Base-by-base conservation (phyloP, 2,888 invertebrate species). In the Athetis lepigone region DNA sequence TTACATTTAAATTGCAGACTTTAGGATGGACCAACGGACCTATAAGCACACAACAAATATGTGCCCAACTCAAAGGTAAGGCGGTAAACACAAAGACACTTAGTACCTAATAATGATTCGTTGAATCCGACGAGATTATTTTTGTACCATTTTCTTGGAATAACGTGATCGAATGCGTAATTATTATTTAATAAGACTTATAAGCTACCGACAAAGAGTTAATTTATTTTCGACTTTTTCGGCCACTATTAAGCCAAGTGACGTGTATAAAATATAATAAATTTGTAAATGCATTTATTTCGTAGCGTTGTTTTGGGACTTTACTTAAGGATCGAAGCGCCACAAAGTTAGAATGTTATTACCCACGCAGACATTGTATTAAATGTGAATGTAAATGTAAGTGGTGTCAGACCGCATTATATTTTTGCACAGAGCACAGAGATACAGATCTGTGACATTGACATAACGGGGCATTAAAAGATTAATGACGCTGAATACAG, bases 391-490 rank as follows among this genome's bases (percentile, higher is more conserved):
- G 66, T 70, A 69, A 70, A 70, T 47, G 66, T 70, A 69, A 65
- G 67, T 62, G 51, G 69, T 70, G 69, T 59, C 55, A 63, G 51
- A 51, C 52, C 63, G 50, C 56, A 72, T 69, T 69, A 74, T 49
- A 77, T 77, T 80, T 83, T 80, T 77, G 73, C 75, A 76, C 43
- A 70, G 75, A 70, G 75, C 70, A 68, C 70, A 62, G 60, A 76
- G 79, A 80, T 83, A 80, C 68, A 74, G 70, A 84, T 85, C 81
- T 75, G 71, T 67, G 72, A 78, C 75, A 79, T 81, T 82, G 83
- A 86, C 81, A 85, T 92, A 92, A 91, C 92, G 92, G 92, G 77
- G 88, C 72, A 77, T 71, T 68, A 74, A 70, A 77, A 90, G 90
- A 92, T 91, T 89, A 90, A 92, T 89, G 87, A 84, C 75, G 77